phyloP scores from a whole-genome alignment of 2,888 invertebrate species.

The Oligia fasciuncula region DNA sequence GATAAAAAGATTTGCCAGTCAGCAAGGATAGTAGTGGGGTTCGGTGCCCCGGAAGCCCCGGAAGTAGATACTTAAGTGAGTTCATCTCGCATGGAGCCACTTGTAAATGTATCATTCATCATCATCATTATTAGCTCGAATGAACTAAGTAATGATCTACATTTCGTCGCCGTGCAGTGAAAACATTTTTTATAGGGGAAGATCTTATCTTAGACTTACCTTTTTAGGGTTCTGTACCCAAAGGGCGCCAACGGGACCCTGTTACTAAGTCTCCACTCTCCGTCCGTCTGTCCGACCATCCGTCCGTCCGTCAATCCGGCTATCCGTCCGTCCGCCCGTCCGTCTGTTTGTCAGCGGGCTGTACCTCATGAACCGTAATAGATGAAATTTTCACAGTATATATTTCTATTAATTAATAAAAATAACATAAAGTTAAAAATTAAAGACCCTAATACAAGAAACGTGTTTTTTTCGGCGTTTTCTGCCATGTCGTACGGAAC shows the following conservation, averaged over 20 bases:
- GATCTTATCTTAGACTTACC: not conserved
- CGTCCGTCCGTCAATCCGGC: too few species aligned
- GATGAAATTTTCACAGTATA: not conserved
- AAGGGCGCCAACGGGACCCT: not conserved
- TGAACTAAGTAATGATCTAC: not conserved
- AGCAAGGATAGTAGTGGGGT: not conserved
- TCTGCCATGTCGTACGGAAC: too few species aligned
- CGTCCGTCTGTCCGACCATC: too few species aligned
- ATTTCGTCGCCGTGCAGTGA: not conserved
- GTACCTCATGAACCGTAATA: not conserved
- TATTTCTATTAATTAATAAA: not conserved
- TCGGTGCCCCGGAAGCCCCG: not conserved
- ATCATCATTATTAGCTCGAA: not conserved
- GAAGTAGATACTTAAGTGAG: conserved; percentile 12
- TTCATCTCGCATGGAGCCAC: not conserved
- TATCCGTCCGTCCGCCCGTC: too few species aligned
- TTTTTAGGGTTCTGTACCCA: not conserved
- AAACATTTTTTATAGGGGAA: not conserved
- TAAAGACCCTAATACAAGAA: not conserved
- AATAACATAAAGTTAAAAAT: not conserved
- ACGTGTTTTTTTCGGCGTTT: too few species aligned
- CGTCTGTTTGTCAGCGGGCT: not conserved
- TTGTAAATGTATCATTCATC: not conserved
- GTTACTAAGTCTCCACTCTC: not conserved
- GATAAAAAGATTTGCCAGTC: not conserved